Conservation (phyloP, 2,797 vertebrate species). For the Oryzias sinensis region DNA sequence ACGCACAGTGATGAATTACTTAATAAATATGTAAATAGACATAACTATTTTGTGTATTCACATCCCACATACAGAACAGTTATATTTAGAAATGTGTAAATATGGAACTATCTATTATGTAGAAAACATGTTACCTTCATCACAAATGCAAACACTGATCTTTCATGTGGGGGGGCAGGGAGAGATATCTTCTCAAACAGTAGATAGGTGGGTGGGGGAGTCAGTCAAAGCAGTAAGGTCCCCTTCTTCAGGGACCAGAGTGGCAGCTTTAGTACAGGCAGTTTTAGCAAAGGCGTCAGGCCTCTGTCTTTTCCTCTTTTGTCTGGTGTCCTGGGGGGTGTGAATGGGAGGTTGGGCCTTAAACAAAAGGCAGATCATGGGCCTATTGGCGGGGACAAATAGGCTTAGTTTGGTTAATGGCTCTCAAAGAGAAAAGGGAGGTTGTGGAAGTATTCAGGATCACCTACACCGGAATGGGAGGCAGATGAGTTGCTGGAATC, state of each 20-base stretch:
- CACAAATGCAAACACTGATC: slow-evolving; percentile 14
- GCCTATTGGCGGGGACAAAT: slow-evolving; percentile 77
- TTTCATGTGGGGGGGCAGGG: slow-evolving; percentile 11
- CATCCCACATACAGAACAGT: too few species aligned
- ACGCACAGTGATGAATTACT: too few species aligned
- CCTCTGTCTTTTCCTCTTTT: slow-evolving; percentile 74
- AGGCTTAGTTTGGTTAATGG: slow-evolving; percentile 77
- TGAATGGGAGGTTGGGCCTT: slow-evolving; percentile 70
- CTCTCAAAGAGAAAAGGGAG: slow-evolving; percentile 69
- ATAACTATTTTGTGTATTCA: too few species aligned
- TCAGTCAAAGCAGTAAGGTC: slow-evolving; percentile 36
- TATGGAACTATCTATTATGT: too few species aligned
- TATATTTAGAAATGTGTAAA: too few species aligned
- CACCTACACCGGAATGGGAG: slow-evolving; percentile 65
- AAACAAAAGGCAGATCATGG: slow-evolving; percentile 79
- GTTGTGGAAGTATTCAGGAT: slow-evolving; percentile 65
- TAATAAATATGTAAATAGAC: too few species aligned
- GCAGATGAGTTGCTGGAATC: slow-evolving; percentile 51
- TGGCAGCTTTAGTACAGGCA: slow-evolving; percentile 69
- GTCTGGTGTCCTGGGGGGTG: slow-evolving; percentile 69
- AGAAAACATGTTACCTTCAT: slow-evolving; percentile 2
- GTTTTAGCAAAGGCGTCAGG: slow-evolving; percentile 75
- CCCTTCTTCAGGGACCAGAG: slow-evolving; percentile 48
- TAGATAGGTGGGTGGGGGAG: not conserved
- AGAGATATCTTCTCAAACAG: slow-evolving; percentile 37